phyloP scores from a whole-genome alignment of 2,113 vertebrate species.

The Motacilla alba region DNA sequence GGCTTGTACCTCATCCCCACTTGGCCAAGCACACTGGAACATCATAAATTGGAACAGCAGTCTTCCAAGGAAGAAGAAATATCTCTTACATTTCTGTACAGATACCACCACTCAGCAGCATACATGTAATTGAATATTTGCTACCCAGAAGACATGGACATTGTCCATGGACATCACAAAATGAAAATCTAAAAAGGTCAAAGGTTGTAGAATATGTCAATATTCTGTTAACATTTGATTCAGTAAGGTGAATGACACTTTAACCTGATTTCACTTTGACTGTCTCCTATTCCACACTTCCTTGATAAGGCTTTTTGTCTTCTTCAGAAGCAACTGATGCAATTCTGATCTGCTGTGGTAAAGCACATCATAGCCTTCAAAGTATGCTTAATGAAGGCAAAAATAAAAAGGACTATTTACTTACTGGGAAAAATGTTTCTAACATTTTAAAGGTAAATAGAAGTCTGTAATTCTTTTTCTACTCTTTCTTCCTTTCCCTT shows the following conservation, averaged over 20 bases:
- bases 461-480: not conserved
- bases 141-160: not conserved
- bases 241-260: not conserved
- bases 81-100: not conserved
- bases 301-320: not conserved
- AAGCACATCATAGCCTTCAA: conserved; percentile 8
- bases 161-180: not conserved
- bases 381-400: not conserved
- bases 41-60: not conserved
- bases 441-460: not conserved
- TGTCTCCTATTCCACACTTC: not conserved
- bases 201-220: not conserved
- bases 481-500: not conserved
- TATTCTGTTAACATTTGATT: not conserved
- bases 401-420: conserved; percentile 18
- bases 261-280: not conserved
- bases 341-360: not conserved
- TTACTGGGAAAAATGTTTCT: not conserved
- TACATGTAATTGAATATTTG: not conserved
- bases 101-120: not conserved
- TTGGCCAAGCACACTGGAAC: not conserved
- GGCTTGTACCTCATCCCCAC: not conserved
- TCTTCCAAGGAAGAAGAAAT: not conserved
- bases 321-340: not conserved
- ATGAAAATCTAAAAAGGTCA: not conserved